phyloP scores from a whole-genome alignment of 2,113 vertebrate species.

The Aepyceros melampus region DNA sequence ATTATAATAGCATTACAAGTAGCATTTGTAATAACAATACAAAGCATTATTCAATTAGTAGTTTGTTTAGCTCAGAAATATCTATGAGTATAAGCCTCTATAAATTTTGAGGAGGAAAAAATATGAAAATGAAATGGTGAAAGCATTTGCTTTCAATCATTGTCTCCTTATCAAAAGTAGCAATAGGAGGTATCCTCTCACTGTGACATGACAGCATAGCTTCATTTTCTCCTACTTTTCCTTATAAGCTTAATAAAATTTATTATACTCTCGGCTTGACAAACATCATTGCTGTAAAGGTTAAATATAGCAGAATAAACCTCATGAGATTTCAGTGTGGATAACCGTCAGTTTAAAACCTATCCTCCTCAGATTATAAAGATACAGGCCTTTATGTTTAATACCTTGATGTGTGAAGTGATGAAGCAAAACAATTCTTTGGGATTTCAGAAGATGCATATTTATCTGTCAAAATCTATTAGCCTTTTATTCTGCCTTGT shows the following conservation, averaged over 20 bases:
- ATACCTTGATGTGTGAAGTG: neutral
- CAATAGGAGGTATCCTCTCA: neutral
- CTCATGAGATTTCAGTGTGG: neutral
- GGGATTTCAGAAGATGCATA: neutral
- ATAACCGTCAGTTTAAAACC: neutral
- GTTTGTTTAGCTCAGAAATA: neutral
- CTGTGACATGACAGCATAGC: neutral
- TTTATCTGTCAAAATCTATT: neutral
- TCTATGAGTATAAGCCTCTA: neutral
- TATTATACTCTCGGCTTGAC: neutral
- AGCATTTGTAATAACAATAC: neutral
- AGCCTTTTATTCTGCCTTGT: neutral
- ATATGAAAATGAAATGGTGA: neutral
- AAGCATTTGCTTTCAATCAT: neutral
- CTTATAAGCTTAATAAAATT: neutral
- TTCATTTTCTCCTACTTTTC: neutral
- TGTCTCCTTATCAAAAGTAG: neutral
- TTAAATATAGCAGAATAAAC: conserved; percentile 2
- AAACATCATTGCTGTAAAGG: neutral
- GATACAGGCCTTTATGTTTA: neutral
- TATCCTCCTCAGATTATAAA: neutral
- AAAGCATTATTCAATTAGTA: neutral
- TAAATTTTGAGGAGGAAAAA: neutral
- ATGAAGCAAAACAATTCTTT: neutral
- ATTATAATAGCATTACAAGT: too few species aligned